phyloP scores from a whole-genome alignment of 2,113 vertebrate genomes.

The Pongo pygmaeus region DNA sequence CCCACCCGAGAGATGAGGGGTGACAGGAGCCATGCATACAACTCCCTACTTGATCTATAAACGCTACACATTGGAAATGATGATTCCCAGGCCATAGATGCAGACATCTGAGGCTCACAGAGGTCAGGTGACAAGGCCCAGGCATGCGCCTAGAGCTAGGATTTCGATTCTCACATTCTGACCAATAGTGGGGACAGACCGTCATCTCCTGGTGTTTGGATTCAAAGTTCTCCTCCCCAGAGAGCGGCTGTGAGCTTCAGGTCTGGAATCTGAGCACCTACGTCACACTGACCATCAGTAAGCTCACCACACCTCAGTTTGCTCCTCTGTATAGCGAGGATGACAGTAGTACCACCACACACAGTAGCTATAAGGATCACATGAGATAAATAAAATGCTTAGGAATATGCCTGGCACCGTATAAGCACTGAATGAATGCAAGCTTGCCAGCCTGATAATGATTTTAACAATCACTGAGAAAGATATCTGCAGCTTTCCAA shows the following conservation, averaged over 20 bases:
- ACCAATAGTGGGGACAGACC: neutral
- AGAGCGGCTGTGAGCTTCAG: neutral
- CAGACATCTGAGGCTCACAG: neutral
- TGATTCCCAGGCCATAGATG: neutral
- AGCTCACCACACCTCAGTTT: neutral
- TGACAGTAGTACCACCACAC: neutral
- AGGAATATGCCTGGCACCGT: accelerated
- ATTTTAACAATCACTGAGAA: neutral
- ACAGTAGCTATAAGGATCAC: neutral
- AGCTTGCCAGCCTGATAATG: neutral
- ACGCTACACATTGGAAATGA: neutral
- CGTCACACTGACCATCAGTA: neutral
- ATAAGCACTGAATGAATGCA: accelerated
- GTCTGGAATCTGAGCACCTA: neutral
- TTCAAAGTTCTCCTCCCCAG: neutral
- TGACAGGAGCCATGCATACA: accelerated
- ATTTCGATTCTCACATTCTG: neutral
- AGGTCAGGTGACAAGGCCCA: neutral
- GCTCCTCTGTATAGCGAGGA: neutral
- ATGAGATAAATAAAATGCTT: neutral
- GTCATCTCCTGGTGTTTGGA: neutral
- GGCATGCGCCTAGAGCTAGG: neutral
- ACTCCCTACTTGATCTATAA: neutral
- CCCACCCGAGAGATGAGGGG: neutral
- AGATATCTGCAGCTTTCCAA: neutral